Conservation (phyloP, 2,113 vertebrate species). For the Collichthys lucidus region DNA sequence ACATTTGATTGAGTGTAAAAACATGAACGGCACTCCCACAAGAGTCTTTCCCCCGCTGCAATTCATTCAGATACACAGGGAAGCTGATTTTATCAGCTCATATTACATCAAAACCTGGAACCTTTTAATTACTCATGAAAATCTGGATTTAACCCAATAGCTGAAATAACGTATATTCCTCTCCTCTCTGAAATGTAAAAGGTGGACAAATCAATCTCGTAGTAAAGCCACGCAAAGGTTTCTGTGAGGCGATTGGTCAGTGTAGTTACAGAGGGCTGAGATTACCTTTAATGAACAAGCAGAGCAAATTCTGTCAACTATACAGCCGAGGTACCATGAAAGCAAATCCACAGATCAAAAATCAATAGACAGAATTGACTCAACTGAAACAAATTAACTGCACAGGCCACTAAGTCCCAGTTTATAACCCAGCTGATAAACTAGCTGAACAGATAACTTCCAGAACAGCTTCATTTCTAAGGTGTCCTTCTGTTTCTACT, state of each 20-base stretch:
- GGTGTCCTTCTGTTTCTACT: neutral
- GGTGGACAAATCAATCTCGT: neutral
- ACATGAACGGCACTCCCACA: neutral
- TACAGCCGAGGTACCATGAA: constrained; percentile 74
- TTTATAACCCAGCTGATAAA: constrained; percentile 62
- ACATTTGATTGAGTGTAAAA: constrained; percentile 17
- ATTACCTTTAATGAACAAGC: constrained; percentile 41
- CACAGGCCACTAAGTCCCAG: constrained; percentile 65
- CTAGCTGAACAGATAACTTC: neutral
- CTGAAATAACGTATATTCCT: neutral
- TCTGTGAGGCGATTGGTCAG: constrained; percentile 24
- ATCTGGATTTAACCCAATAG: neutral
- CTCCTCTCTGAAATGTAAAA: neutral
- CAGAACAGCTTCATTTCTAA: neutral
- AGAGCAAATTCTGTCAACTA: constrained; percentile 74
- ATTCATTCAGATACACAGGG: neutral
- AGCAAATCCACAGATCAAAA: constrained; percentile 82
- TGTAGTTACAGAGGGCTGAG: constrained; percentile 5
- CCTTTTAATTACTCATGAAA: neutral
- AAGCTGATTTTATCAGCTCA: neutral
- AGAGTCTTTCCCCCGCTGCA: neutral
- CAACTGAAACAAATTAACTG: constrained; percentile 85
- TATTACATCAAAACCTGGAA: too few species aligned
- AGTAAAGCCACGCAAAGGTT: neutral
- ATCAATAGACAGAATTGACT: constrained; percentile 87